Conservation (phyloP, 2,113 vertebrate species). For the Thermophis baileyi region DNA sequence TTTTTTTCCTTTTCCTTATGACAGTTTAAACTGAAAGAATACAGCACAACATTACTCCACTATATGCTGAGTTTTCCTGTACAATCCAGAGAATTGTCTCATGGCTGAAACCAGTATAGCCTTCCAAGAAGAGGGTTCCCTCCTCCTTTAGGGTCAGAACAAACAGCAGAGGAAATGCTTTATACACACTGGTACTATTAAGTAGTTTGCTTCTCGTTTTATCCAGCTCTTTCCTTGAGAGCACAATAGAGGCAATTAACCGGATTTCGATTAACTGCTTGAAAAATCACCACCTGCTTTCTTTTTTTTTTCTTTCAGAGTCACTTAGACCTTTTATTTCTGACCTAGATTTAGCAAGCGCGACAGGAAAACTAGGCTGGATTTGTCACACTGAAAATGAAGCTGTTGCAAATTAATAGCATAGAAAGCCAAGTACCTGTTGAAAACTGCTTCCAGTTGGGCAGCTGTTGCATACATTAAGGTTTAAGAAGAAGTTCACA, state of each 20-base stretch:
- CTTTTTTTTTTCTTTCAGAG: constrained; percentile 10
- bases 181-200: constrained; percentile 18
- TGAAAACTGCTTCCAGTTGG: constrained; percentile 18
- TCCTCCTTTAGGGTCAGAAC: background rate
- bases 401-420: background rate
- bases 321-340: constrained; percentile 48
- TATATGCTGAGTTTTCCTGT: constrained; percentile 11
- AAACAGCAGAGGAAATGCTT: constrained; percentile 35
- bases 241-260: constrained; percentile 45
- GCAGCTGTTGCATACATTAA: background rate
- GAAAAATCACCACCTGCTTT: constrained; percentile 50
- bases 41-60: constrained; percentile 10
- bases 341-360: constrained; percentile 41
- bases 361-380: constrained; percentile 10
- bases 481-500: background rate
- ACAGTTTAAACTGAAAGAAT: constrained; percentile 23
- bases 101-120: constrained; percentile 19
- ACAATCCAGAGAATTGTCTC: constrained; percentile 10
- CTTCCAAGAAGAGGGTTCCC: background rate
- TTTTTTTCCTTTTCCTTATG: background rate
- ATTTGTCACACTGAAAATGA: constrained; percentile 17
- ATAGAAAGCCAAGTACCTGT: background rate
- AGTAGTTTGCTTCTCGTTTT: constrained; percentile 27
- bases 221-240: constrained; percentile 34
- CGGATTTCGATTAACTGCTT: constrained; percentile 46